Percentiles rank a stretch among this genome's conserved stretches.
These are phyloP conservation scores for Calliopum simillimum DNA, from an alignment of 2,888 invertebrate species.

Conservation along the genomic window DNA sequence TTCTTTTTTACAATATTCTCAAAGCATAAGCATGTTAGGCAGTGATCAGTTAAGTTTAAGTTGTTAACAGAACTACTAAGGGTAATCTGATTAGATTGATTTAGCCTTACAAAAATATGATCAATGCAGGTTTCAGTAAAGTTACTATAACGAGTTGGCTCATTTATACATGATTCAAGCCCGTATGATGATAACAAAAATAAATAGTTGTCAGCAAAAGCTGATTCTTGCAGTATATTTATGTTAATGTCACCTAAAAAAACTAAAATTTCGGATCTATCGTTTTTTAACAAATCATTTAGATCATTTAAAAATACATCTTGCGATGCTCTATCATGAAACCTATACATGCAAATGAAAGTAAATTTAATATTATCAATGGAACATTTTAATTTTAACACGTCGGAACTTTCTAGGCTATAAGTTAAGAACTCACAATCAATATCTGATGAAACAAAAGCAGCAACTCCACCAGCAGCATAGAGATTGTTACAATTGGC, in stretches of 20 bases:
- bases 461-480: background rate
- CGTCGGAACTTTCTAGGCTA: background rate
- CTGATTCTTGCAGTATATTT: constrained; percentile 16
- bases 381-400: background rate
- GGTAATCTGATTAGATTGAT: background rate
- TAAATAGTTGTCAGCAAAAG: constrained; percentile 1
- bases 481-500: constrained; percentile 9
- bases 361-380: background rate
- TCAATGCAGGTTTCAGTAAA: constrained; percentile 13
- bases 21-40: too few species aligned
- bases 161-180: constrained; percentile 18
- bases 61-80: too few species aligned
- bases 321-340: background rate
- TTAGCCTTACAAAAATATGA: constrained; percentile 7
- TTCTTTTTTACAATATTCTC: too few species aligned
- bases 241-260: constrained; percentile 19
- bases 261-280: background rate
- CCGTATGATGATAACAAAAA: constrained; percentile 26
- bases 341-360: constrained; percentile 17
- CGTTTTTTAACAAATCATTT: background rate
- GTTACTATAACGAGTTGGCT: constrained; percentile 5
- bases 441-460: too few species aligned
- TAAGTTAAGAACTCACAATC: background rate
- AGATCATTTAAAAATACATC: constrained; percentile 8
- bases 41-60: too few species aligned